Evolutionary conservation across 2,888 invertebrate genomes (phyloP).

Genomic region (Oscheius onirici): DNA sequence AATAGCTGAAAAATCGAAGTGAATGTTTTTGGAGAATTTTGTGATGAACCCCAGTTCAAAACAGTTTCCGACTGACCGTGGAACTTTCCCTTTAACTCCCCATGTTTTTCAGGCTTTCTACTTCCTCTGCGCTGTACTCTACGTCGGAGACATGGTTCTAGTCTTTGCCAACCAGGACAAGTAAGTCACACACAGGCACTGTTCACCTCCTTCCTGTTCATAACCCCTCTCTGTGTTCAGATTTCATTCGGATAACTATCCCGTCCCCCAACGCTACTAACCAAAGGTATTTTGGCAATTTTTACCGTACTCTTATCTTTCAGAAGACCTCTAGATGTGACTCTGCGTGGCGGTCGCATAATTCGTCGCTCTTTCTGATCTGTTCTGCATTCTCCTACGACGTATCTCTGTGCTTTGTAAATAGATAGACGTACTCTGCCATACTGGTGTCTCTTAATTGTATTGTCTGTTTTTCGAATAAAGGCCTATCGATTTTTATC

Average conservation of each 20-base stretch:
- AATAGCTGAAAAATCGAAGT: no score
- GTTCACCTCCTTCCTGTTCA: not conserved
- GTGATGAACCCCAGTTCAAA: no score
- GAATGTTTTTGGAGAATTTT: no score
- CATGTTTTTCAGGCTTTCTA: constrained; percentile 63
- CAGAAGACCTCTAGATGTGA: constrained; percentile 13
- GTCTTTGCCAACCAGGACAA: constrained; percentile 64
- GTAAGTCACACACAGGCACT: constrained; percentile 44
- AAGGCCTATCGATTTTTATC: no score
- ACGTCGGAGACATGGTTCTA: constrained; percentile 63
- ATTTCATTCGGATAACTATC: constrained; percentile 50
- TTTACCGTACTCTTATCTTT: not conserved
- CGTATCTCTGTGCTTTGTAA: constrained; percentile 5
- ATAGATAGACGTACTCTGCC: not conserved
- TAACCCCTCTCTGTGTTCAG: constrained; percentile 36
- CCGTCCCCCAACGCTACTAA: constrained; percentile 54
- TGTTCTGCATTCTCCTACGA: constrained; percentile 12
- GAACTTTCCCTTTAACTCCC: no score
- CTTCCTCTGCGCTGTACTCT: constrained; percentile 66
- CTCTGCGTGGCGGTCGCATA: constrained; percentile 22
- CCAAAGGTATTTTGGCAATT: constrained; percentile 4
- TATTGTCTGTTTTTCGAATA: no score
- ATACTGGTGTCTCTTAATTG: constrained; percentile 5
- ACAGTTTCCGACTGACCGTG: no score
- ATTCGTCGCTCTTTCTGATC: constrained; percentile 28